Evolutionary conservation across 2,113 vertebrate species (phyloP).

Genomic region (Larimichthys polyactis): DNA sequence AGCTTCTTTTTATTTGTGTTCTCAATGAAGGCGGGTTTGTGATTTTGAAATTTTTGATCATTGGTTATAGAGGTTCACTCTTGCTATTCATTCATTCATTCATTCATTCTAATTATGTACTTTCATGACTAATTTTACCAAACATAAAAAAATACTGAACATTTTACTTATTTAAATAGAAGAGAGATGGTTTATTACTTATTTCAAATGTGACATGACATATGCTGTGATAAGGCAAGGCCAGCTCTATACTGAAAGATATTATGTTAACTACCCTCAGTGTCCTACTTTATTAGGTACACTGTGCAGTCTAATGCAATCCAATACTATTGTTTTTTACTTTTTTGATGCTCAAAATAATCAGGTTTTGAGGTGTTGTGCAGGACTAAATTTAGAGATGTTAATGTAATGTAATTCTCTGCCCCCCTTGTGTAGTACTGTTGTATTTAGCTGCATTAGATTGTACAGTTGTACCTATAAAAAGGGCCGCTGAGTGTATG

Average conservation of each 20-base stretch:
- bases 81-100: not conserved
- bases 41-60: not conserved
- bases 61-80: not conserved
- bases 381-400: not conserved
- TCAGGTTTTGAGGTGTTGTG: not conserved
- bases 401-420: not conserved
- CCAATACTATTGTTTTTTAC: not conserved
- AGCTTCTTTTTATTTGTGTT: no score
- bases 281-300: not conserved
- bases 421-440: not conserved
- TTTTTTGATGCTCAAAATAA: not conserved
- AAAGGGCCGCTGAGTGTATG: not conserved
- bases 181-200: not conserved
- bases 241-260: not conserved
- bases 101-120: not conserved
- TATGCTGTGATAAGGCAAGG: not conserved
- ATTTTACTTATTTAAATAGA: no score
- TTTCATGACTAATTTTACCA: not conserved
- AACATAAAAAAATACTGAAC: no score
- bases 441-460: not conserved
- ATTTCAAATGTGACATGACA: not conserved
- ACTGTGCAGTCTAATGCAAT: not conserved
- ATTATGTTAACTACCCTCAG: not conserved
- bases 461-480: not conserved
- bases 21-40: no score